Evolutionary conservation across 2,797 vertebrate genomes (phyloP).

Genomic region (Pseudocheirus occidentalis): DNA sequence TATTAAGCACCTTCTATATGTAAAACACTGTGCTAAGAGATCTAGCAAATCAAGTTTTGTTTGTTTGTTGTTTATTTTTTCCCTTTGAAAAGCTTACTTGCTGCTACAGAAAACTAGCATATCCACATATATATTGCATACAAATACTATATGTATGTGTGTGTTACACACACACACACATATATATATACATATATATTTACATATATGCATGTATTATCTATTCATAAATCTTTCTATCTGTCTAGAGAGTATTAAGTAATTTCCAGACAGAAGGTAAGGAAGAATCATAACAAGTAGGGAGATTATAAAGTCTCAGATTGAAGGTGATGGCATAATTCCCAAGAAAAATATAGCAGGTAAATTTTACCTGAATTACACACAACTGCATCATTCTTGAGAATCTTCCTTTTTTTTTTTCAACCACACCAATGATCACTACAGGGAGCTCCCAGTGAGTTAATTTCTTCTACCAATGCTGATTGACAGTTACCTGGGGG

Average conservation of each 20-base stretch:
- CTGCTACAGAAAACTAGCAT: no score
- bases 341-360: background rate
- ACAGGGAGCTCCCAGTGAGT: background rate
- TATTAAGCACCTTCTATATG: no score
- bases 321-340: conserved; percentile 20
- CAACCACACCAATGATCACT: background rate
- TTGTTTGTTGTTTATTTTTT: no score
- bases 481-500: background rate
- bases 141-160: background rate
- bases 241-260: background rate
- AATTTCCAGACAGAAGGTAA: background rate
- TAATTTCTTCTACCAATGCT: background rate
- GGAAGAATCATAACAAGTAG: background rate
- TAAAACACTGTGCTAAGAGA: no score
- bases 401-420: background rate
- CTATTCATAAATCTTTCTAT: background rate
- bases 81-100: no score
- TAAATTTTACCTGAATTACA: conserved; percentile 13
- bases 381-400: conserved; percentile 10
- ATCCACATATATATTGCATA: no score
- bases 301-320: background rate
- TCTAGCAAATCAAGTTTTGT: no score
- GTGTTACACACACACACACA: no score
- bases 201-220: background rate
- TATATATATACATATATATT: no score